These are phyloP conservation scores for Gallinago undulata DNA, from an alignment of 2,113 vertebrate species.

Conservation along the genomic window DNA sequence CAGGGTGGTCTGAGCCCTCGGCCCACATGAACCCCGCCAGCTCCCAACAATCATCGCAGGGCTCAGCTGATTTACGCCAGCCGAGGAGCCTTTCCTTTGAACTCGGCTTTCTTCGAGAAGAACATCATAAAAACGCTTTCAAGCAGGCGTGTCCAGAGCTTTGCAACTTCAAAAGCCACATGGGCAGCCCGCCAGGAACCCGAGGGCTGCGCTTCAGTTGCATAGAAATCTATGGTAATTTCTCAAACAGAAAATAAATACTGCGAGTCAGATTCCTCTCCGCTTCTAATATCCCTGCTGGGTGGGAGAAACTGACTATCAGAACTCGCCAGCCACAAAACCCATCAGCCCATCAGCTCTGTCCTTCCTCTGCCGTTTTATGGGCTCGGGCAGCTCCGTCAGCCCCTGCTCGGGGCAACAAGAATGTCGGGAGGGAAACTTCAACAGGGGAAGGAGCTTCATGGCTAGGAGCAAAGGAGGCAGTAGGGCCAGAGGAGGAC, in stretches of 20 bases:
- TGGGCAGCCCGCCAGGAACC: slow-evolving; percentile 1
- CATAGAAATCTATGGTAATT: neutral
- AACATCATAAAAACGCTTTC: neutral
- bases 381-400: rapidly evolving
- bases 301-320: neutral
- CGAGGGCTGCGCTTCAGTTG: neutral
- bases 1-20: neutral
- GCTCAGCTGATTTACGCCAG: slow-evolving; percentile 28
- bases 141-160: slow-evolving; percentile 30
- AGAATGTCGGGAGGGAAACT: neutral
- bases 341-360: neutral
- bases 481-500: neutral
- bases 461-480: neutral
- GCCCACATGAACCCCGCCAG: neutral
- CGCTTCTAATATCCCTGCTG: neutral
- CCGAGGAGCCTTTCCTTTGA: neutral
- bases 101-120: neutral
- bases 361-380: neutral
- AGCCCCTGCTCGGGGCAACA: neutral
- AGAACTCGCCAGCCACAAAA: neutral
- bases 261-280: neutral
- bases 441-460: neutral
- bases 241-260: slow-evolving; percentile 36
- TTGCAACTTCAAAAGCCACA: slow-evolving; percentile 19
- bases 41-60: neutral